Evolutionary conservation across 2,797 vertebrate species (phyloP), one percentile per base, ranked within the genome.

Genomic region (Zalophus californianus): DNA sequence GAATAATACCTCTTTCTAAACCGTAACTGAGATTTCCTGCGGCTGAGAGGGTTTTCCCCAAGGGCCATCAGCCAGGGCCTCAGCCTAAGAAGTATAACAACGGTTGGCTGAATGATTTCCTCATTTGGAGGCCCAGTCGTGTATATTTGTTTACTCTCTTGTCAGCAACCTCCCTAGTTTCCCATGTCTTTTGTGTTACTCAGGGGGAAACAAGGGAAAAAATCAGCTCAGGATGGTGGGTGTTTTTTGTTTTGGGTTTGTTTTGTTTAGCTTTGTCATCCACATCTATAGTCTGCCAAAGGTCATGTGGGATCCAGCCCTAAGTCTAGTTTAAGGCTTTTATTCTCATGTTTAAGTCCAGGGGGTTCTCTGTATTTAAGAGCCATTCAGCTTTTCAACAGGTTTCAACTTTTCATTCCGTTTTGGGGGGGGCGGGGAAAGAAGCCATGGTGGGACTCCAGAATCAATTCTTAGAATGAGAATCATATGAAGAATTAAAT

Each of bases 1-100:
- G 44, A 96, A 79, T 93, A 89, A 87, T 79, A 83, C 82, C 80
- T 90, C 86, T 91, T 97, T 90, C 93, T 85, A 95, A 97, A 90
- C 68, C 92, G 32, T 80, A 91, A 91, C 62, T 94, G 90, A 54
- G 90, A 23, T 60, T 97, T 95, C 48, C 87, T 96, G 82, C 41
- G 32, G 62, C 80, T 12, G 58, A 92, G 41, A 92, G 48, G 25
- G 41, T 86, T 95, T 79, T 52, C 84, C 83, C 90, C 35, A 56
- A 56, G 84, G 83, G 80, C 78, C 5, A 0, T 79, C 60, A 38
- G 44, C 86, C 58, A 64, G 50, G 38, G 62, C 41, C 21, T 70
- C 29, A 32, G 44, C 70, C 32, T 44, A 86, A 66, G 54, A 86
- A 92, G 35, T 32, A 16, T 77, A 87, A 60, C 72, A 86, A 41